Evolutionary conservation across 2,113 vertebrate genomes (phyloP), one percentile per base, ranked within the genome.

Genomic region (Leptobrachium leishanense): DNA sequence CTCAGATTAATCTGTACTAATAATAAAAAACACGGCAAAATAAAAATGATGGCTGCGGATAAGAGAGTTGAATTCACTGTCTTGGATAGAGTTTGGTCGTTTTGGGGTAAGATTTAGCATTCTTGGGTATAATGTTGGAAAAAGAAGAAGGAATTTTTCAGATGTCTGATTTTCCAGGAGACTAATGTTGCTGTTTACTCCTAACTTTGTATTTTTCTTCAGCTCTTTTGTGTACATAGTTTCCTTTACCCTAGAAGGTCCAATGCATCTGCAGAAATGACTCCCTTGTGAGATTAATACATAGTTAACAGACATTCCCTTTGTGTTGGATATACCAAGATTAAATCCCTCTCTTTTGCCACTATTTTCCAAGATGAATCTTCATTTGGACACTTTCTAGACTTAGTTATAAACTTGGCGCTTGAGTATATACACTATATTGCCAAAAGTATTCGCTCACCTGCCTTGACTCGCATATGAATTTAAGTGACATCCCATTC

Each of bases 21-120:
- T 84, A 84, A 84, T 85, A 76, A 73, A 83, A 83, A 65, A 88
- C 65, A 67, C 63, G 79, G 82, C 43, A 68, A 83, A 20, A 64
- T 59, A 86, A 77, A 72, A 88, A 71, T 74, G 79, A 50, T 76
- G 10, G 39, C 7, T 42, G 68, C 70, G 40, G 68, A 82, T 12
- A 46, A 57, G 46, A 84, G 59, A 83, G 59, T 59, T 82, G 75
- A 80, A 82, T 85, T 83, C 41, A 54, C 72, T n/a, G 39, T 83
- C 69, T 86, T 83, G 82, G 82, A 79, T 39, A 82, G 76, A 42
- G 79, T 78, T 82, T 42, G 62, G 53, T 0, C 43, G 53, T 82
- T 31, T 85, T 80, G 72, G 77, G 84, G 84, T 79, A 82, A 73
- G 77, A 70, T 68, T 68, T 50, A 78, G 43, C n/a, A 6, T 72